Base-by-base conservation (phyloP, 2,888 invertebrate species). In the Orthonevra nobilis region DNA sequence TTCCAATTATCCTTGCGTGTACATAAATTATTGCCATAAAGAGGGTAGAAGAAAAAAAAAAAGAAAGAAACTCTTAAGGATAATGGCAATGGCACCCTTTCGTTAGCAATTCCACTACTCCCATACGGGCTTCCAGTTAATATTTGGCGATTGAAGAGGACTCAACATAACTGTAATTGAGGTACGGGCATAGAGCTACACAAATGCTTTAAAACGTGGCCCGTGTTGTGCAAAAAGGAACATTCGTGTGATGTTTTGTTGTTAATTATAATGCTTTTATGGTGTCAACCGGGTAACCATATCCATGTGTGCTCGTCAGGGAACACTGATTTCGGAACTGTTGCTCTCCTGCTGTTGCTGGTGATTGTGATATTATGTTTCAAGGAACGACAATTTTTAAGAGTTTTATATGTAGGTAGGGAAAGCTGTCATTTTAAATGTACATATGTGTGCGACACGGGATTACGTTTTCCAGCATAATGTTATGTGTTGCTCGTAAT, bases 251-350 rank as follows among this genome's bases (percentile, higher is more conserved):
- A n/a, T 64, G 56, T 72, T 73, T 68, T 42, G 56, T 73, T 73
- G 68, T 79, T 79, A 79, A 79, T 79, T 79, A 79, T 79, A 73
- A 73, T 73, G 66, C 73, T 73, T 73, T 73, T 66, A 79, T 60
- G 66, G 64, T 58, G 54, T 61, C 77, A 77, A 64, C 73, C n/a
- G n/a, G 66, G 66, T 36, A 63, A 66, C 52, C 66, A 60, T 54
- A 69, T 69, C 52, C 66, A 60, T 54, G 75, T 69, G 63, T 52
- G 54, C 17, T 75, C 54, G 79, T 61, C 60, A 68, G 44, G 79
- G 42, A 54, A 68, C 79, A 66, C 46, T 66, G 72, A 77, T 77
- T 72, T 58, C 14, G 70, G 34, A 46, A 72, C 70, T 42, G 38
- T 15, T n/a, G n/a, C 26, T 6, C 9, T 14, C 15, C 32, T 15